Base-by-base conservation (phyloP, 2,888 invertebrate species). In the Dioctria rufipes region DNA sequence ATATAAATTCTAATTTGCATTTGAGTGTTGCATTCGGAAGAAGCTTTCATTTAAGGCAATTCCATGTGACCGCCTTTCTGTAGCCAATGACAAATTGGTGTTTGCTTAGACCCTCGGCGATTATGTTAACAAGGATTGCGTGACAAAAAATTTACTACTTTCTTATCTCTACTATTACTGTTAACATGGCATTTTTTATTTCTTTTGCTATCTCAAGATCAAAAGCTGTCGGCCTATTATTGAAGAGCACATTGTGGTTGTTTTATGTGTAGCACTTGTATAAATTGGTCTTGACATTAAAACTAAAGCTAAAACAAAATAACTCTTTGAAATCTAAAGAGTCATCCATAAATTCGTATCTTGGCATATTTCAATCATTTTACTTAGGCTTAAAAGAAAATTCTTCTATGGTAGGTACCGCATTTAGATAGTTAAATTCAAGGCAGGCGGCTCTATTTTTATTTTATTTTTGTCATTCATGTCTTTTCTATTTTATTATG, bases 1-100 rank as follows among this genome's bases (percentile, higher is more conserved):
- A 54, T 77, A 78, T 80, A 81, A 80, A 82, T 82, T 46, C 82
- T 71, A 54, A 82, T 80, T 82, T 82, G 82, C 80, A 80, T 80
- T 80, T 60, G 73, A 65, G 65, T 80, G 80, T 80, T 80, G 80
- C 82, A 82, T 80, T 82, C 80, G 82, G 82, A 80, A 81, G 77
- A 80, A 78, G 80, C 82, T 82, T 82, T 82, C 82, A 82, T 80
- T 75, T 82, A 67, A 65, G 65, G 80, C 80, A 80, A 82, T 82
- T 82, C 78, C 65, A 80, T 65, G 78, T 80, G 82, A 80, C 82
- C 80, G 82, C 80, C 82, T 80, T 80, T 80, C 80, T 82, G 73
- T 77, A 63, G 63, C 77, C 77, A 77, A 77, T 77, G 77, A 77
- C 77, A 77, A 77, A 77, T 77, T 77, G 77, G 43, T 77, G 63